Conservation (phyloP, 2,113 vertebrate genomes). For the Urocitellus parryii region DNA sequence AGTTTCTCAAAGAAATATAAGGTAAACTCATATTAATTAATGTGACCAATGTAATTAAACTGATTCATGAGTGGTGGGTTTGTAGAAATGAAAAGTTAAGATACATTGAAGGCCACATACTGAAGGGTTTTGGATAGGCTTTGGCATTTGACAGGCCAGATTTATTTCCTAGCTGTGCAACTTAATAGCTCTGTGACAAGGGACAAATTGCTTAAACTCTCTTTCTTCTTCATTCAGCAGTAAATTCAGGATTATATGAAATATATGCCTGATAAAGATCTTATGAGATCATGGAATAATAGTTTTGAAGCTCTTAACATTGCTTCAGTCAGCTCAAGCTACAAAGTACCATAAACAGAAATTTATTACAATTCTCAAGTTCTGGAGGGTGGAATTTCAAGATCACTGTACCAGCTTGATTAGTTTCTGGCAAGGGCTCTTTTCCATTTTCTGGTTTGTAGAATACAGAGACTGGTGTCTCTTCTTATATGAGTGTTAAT, state of each 20-base stretch:
- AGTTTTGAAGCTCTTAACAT: neutral
- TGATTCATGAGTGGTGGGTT: neutral
- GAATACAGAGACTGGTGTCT: neutral
- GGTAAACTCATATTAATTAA: neutral
- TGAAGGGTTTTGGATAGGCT: neutral
- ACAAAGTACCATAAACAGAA: neutral
- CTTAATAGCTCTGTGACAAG: neutral
- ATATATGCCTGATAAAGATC: neutral
- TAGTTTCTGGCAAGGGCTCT: neutral
- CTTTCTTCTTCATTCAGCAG: neutral
- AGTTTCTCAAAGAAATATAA: neutral
- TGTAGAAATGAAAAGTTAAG: neutral
- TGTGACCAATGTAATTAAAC: neutral
- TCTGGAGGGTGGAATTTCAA: neutral
- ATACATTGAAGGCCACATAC: neutral
- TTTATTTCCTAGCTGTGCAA: neutral
- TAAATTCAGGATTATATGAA: neutral
- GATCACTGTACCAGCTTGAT: neutral
- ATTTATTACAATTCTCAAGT: neutral
- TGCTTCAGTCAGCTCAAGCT: neutral
- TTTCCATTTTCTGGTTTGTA: neutral
- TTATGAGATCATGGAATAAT: neutral
- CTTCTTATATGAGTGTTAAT: neutral
- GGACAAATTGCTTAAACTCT: neutral
- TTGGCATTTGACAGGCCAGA: neutral